phyloP scores from a whole-genome alignment of 2,797 vertebrate species.

The Chiloscyllium punctatum region DNA sequence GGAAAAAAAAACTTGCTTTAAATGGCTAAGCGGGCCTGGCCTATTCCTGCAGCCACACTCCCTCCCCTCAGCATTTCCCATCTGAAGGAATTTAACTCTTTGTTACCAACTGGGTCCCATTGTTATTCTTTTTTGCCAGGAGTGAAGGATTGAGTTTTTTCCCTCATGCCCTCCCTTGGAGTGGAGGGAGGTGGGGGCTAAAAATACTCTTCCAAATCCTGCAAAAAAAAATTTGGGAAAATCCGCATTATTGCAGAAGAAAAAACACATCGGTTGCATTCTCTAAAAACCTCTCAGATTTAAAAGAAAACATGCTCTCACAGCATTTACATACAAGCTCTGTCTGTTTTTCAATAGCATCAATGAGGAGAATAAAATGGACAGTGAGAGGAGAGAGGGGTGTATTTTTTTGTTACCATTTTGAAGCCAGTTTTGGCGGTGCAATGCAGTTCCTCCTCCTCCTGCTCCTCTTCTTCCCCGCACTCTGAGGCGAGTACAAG shows the following conservation, averaged over 20 bases:
- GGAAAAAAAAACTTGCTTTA: not conserved
- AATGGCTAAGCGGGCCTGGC: not conserved
- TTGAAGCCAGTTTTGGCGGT: not conserved
- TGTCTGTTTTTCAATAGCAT: not conserved
- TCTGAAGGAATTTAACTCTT: conserved; percentile 23
- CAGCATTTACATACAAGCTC: not conserved
- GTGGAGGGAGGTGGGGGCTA: not conserved
- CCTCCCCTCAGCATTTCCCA: not conserved
- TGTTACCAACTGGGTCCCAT: not conserved
- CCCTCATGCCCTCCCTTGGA: not conserved
- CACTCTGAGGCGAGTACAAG: not conserved
- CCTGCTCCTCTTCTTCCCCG: not conserved
- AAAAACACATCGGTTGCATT: not conserved
- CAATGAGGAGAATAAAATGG: not conserved
- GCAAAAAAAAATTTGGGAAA: not conserved
- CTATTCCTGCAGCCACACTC: not conserved
- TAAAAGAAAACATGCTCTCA: not conserved
- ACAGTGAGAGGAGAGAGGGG: not conserved
- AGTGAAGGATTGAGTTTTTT: not conserved
- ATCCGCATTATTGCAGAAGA: not conserved
- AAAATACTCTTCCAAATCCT: not conserved
- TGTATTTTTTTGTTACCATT: not conserved
- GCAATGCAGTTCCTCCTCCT: not conserved
- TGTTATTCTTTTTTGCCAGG: not conserved
- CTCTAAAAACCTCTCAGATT: not conserved